Base-by-base conservation (phyloP, 2,797 vertebrate genomes). In the Centropyge bicolor region DNA sequence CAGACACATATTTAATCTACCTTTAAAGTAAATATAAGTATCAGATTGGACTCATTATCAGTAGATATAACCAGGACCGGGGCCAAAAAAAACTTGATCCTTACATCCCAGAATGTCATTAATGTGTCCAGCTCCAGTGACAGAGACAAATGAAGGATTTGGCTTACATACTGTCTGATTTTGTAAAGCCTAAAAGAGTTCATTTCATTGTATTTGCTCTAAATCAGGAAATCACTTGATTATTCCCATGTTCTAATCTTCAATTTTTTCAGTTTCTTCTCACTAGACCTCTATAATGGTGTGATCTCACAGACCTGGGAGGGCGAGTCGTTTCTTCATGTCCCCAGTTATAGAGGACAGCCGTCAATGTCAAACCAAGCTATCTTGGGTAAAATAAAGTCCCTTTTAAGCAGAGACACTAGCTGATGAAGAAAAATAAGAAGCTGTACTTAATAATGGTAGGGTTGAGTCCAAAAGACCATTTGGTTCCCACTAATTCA, bases 401-500 rank as follows among this genome's bases (percentile, higher is more conserved):
- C 14, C 19, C 12, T 36, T 62, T 75, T 56, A 59, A 71, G 14
- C 14, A 27, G 38, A 80, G 24, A 56, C 35, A 46, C 22, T 4
- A 59, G 38, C 19, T 56, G 17, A 84, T 35, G 11, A 65, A 54
- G 49, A 65, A 61, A 65, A 73, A 70, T 49, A 59, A 46, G 45
- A 67, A 19, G 14, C 14, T 55, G 45, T 14, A 60, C 7, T 54
- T 71, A 76, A 9, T 20, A 67, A 74, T 78, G 22, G 43, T 40
- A 51, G 70, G 31, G 60, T 78, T 82, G 57, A 52, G 19, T 68
- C 66, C 56, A 74, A 71, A 80, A 64, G n/a, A 67, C 19, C 20
- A 84, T 71, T 70, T 78, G 54, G 35, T 63, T 62, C 46, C 61
- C 51, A 41, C 52, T 74, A 62, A 76, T 71, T 75, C 1, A 74